These are phyloP conservation scores for Drymodes brunneopygia DNA, from an alignment of 2,113 vertebrate species.

Conservation along the genomic window DNA sequence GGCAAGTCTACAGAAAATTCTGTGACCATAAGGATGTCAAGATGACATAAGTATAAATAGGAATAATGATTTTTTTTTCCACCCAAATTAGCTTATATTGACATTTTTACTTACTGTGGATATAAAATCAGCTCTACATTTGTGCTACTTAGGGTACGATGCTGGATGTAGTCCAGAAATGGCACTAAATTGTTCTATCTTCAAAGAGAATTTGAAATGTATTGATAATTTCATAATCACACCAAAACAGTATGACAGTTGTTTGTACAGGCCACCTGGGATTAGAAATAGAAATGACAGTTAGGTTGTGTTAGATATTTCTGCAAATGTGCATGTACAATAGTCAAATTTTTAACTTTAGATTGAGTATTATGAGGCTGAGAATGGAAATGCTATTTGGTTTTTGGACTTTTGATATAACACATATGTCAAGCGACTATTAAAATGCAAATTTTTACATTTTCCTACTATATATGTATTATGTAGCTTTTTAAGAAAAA, in stretches of 20 bases:
- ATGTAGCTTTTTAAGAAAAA: not conserved
- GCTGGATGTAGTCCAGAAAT: not conserved
- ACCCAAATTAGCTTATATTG: not conserved
- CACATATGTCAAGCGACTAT: not conserved
- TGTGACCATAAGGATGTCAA: not conserved
- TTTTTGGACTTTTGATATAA: not conserved
- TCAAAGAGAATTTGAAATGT: not conserved
- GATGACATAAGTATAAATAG: not conserved
- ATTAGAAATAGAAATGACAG: not conserved
- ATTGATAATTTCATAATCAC: not conserved
- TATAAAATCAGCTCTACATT: not conserved
- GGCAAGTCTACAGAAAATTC: not conserved
- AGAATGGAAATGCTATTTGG: not conserved
- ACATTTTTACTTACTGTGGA: not conserved
- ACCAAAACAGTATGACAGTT: not conserved
- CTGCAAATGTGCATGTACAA: accelerated
- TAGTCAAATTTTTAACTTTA: not conserved
- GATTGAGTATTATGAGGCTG: not conserved
- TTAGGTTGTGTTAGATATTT: not conserved
- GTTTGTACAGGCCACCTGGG: not conserved
- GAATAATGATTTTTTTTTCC: not conserved
- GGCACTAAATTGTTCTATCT: not conserved
- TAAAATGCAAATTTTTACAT: not conserved
- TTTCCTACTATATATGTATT: not conserved
- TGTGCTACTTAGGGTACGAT: not conserved